Evolutionary conservation across 2,888 invertebrate species (phyloP), one percentile per base, ranked within the genome.

Genomic region (Graphium colonna): DNA sequence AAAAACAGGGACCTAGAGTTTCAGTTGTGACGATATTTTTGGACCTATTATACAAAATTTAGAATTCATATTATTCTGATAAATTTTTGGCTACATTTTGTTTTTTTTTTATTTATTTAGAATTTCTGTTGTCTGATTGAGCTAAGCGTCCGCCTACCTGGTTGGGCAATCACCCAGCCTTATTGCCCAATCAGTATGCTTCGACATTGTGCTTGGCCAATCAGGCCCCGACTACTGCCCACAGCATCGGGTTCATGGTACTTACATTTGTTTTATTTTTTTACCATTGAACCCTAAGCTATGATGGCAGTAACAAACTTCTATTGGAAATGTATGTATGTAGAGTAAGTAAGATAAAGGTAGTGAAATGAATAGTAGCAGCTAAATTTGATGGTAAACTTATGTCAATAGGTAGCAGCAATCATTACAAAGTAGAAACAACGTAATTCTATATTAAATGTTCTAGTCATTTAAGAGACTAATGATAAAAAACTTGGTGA

Each of bases 161-260:
- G 92, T 93, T 92, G 92, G 92, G 90, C 92, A 92, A 92, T 90
- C 84, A 88, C 93, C 93, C 93, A 93, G 93, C 93, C 93, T 93
- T 92, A 92, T 92, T 91, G 91, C 88, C 91, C 91, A 92, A 93
- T 92, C 91, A 90, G 91, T 82, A 84, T 74, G 89, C 86, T 72
- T 67, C 55, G 87, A 87, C 87, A 62, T 62, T 58, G 68, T 72
- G 73, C 85, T 78, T 79, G 77, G 68, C 71, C 75, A 71, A 81
- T 78, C 82, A 75, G 86, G 80, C 69, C 65, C 75, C 65, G 65
- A 64, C 60, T 70, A 72, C 80, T 80, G 79, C 77, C 73, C 66
- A 72, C 62, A 75, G 75, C 75, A 76, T 72, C 71, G 73, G 67
- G 77, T 69, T 73, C 77, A 63, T 70, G 69, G 68, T 57, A 54